phyloP scores from a whole-genome alignment of 2,113 vertebrate species.

The Neofelis nebulosa region DNA sequence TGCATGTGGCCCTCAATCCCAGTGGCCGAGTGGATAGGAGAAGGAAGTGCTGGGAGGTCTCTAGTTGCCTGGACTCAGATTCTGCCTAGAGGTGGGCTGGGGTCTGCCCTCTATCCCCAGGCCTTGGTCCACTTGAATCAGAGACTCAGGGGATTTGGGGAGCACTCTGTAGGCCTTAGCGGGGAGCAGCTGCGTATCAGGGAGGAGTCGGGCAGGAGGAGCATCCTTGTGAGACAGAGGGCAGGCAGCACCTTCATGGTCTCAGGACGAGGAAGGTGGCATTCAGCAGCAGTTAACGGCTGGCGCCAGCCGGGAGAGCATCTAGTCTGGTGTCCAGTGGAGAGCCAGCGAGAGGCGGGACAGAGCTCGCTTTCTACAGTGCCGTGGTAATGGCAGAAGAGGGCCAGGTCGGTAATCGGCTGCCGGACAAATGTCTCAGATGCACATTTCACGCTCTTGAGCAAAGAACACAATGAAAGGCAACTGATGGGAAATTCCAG shows the following conservation, averaged over 20 bases:
- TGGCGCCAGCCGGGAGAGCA: not conserved
- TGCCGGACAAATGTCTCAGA: not conserved
- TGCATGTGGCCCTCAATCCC: not conserved
- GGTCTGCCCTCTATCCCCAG: not conserved
- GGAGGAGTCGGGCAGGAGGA: not conserved
- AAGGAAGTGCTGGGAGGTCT: not conserved
- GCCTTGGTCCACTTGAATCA: not conserved
- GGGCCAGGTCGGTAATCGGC: not conserved
- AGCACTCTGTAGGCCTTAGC: not conserved
- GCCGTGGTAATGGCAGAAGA: too few species aligned
- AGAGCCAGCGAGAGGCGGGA: not conserved
- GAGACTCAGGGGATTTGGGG: not conserved
- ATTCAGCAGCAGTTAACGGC: not conserved
- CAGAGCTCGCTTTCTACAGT: accelerated
- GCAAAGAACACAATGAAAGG: not conserved
- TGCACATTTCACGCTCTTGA: not conserved
- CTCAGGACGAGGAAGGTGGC: not conserved
- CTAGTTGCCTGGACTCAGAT: not conserved
- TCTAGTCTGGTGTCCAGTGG: accelerated
- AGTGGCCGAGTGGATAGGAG: not conserved
- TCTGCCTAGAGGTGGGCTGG: not conserved
- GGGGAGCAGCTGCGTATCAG: not conserved
- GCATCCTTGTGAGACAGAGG: not conserved
- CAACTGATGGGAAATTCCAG: not conserved
- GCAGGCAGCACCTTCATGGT: not conserved